Base-by-base conservation (phyloP, 2,797 vertebrate species). In the Falco naumanni region DNA sequence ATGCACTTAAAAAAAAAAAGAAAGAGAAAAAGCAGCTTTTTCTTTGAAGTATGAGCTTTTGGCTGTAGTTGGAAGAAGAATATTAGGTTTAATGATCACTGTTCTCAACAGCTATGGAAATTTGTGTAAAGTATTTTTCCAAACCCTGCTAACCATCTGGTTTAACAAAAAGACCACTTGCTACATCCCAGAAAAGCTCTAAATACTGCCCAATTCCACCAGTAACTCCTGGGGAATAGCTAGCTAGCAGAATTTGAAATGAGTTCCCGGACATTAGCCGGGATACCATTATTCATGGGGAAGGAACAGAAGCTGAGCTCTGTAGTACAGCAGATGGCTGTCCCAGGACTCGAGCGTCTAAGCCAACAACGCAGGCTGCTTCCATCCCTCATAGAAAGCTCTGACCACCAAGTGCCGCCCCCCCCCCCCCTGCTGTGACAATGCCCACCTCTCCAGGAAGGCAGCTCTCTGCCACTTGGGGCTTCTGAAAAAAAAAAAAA, bases 101-200 rank as follows among this genome's bases (percentile, higher is more conserved):
- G 20, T 29, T 81, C 64, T 53, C 57, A 84, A 61, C 39, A 59
- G 65, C 75, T 54, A 79, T 34, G 68, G 77, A 83, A 75, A 51
- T 56, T 45, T 17, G 51, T 60, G 82, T 41, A 26, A 81, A 81
- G 76, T 16, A 14, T 65, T 84, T 29, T 88, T 54, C 74, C 89
- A 60, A 86, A 54, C 56, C 45, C 89, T 72, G 71, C 18, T n/a
- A 59, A 59, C 43, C 82, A 89, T 78, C 86, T 86, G 72, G 66
- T 83, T 89, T 69, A 68, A 78, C 77, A 87, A 78, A 74, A 47
- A 70, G 47, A 31, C 31, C 25, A 34, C 66, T 79, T 41, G 61
- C 90, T 87, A 54, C 43, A 70, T 60, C 66, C 54, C 71, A 83
- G 93, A 86, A 89, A 92, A 92, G 77, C 77, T 64, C 86, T 50